Base-by-base conservation (phyloP, 2,113 vertebrate genomes). In the Erythrolamprus reginae region DNA sequence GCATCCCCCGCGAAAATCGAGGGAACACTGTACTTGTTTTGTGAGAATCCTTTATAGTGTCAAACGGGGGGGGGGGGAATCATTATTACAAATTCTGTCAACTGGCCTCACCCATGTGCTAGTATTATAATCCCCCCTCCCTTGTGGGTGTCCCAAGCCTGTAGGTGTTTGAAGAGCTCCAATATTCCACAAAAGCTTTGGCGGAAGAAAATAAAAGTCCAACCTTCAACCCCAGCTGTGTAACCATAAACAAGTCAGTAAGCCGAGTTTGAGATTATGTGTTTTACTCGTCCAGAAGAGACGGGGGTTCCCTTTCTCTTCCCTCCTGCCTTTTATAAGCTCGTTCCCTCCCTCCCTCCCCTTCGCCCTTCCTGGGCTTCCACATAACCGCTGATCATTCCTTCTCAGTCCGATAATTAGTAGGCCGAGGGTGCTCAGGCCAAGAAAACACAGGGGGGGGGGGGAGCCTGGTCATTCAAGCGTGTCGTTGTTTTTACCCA, bases 1-100 rank as follows among this genome's bases (percentile, higher is more conserved):
- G n/a, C n/a, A n/a, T n/a, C n/a, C n/a, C n/a, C n/a, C n/a, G n/a
- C n/a, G n/a, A n/a, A n/a, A n/a, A n/a, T n/a, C n/a, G n/a, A n/a
- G n/a, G n/a, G n/a, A n/a, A n/a, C n/a, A n/a, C n/a, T n/a, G n/a
- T n/a, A 21, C 6, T 77, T 77, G 70, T 77, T 38, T 38, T 77
- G 65, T 77, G 33, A 38, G 2, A 77, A 77, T 21, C 65, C 13
- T 21, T 77, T 21, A n/a, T 12, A 0, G 12, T 65, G 15, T 5
- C n/a, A 15, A n/a, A 65, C 47, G 5, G 45, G 0, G 58, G 3
- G 10, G 4, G 1, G 4, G 5, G 3, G 1, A 5, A 65, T 70
- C 65, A 38, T 42, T 19, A 70, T 70, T 7, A 42, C 33, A 21
- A 77, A 38, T 42, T 77, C 70, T 77, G 6, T 42, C 21, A 77